Evolutionary conservation across 1,140 invertebrate species (phyloP), one percentile per base, ranked within the genome.

Genomic region (Onthophagus taurus): DNA sequence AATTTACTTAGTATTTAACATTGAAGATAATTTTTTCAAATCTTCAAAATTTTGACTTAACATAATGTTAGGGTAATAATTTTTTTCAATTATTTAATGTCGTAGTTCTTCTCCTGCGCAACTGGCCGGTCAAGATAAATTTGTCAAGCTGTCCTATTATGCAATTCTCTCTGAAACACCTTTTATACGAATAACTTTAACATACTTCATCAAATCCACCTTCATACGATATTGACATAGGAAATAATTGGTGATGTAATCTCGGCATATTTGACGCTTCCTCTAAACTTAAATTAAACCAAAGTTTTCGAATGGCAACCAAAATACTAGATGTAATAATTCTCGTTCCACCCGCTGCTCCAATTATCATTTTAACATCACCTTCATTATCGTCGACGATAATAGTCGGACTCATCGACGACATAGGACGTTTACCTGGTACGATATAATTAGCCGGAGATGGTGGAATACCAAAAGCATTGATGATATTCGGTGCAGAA

Each of bases 181-280:
- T n/a, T n/a, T n/a, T n/a, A n/a, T n/a, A n/a, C n/a, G n/a, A n/a
- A n/a, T n/a, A n/a, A n/a, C n/a, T n/a, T n/a, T n/a, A n/a, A 35
- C 16, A 26, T 11, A 72, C 74, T 46, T 61, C 16, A 13, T 39
- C 23, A 14, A 13, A 39, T 20, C 78, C 85, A 47, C 75, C 75
- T 69, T 98, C 93, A 60, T 91, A 89, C 33, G 70, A 54, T 0
- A 92, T 56, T 20, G 72, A 49, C 75, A 93, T 87, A 0, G 96
- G 96, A 50, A 78, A 74, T 2, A 97, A 69, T 59, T 99, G 95
- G 68, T 98, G 89, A 65, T 99, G 94, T 41, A 97, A 72, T 45
- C 94, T 74, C 0, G 83, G 75, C 0, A 78, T 77, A 67, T 96
- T 92, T 2, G 97, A 76, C 0, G 93, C 88, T 61, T 86, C 64